Conservation (phyloP, 1,140 invertebrate genomes). For the Panagrolaimus sp. region DNA sequence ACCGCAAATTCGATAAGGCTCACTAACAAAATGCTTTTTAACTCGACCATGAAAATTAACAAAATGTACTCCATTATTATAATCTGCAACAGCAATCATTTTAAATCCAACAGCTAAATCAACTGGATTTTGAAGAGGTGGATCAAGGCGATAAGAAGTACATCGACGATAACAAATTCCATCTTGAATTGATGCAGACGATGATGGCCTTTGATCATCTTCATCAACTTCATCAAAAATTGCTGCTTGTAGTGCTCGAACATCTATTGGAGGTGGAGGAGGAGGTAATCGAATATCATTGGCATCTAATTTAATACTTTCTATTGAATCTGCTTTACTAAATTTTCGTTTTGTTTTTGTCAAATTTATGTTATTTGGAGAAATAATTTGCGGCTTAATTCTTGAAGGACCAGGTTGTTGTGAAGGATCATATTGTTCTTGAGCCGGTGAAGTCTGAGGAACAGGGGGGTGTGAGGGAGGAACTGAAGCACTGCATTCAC, state of each 20-base stretch:
- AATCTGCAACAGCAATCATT: slow-evolving; percentile 30
- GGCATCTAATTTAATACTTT: not conserved
- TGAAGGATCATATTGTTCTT: not conserved
- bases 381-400: too few species aligned
- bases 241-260: not conserved
- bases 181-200: not conserved
- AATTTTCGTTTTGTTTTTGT: too few species aligned
- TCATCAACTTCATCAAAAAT: slow-evolving; percentile 11
- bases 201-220: slow-evolving; percentile 10
- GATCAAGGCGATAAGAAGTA: slow-evolving; percentile 15
- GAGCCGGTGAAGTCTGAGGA: not conserved
- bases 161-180: slow-evolving; percentile 9
- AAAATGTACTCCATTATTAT: slow-evolving; percentile 34
- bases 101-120: slow-evolving; percentile 24
- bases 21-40: slow-evolving; percentile 15
- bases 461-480: not conserved
- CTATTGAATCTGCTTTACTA: not conserved
- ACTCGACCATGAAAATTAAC: slow-evolving; percentile 14
- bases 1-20: slow-evolving; percentile 30
- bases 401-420: not conserved
- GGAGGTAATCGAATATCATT: slow-evolving; percentile 8
- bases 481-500: not conserved
- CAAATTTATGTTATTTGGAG: too few species aligned
- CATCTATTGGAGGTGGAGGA: slow-evolving; percentile 11
- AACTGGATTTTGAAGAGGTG: slow-evolving; percentile 26